Base-by-base conservation (phyloP, 2,113 vertebrate genomes). In the Oreochromis spilurus region DNA sequence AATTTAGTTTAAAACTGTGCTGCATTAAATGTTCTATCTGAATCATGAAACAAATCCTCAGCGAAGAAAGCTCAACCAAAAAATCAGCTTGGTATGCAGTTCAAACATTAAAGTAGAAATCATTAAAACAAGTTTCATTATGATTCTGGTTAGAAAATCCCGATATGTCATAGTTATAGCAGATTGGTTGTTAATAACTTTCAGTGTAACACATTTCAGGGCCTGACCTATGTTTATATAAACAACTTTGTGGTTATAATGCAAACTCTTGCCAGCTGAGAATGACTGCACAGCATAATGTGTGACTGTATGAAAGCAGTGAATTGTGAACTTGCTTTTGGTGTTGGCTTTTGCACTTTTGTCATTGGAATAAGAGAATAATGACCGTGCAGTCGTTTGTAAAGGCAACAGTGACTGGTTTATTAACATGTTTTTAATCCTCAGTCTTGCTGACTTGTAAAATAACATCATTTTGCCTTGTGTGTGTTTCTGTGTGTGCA, bases 401-500 rank as follows among this genome's bases (percentile, higher is more conserved):
- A 75, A 50, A 75, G 70, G 5, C 43, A 75, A 19, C 5, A 31
- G 45, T 12, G 1, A 77, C 17, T 77, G 72, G 19, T n/a, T n/a
- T 31, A 19, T 52, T 2, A 43, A 65, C n/a, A 43, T 29, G 10
- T 3, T 26, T 6, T 21, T 31, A 67, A 14, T 14, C 26, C 19
- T 36, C 19, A 52, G 14, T 45, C 31, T 24, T 1, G 17, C 8
- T 26, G 16, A 4, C 26, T 6, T 62, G 0, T 5, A 2, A n/a
- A 79, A 40, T 43, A 16, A 26, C 84, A 31, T 75, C 4, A 5
- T 19, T 75, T 48, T 48, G 24, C 40, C 24, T 31, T 45, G 2
- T 82, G 77, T 89, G 65, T 81, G 62, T 85, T 53, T 87, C 7
- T 79, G 72, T 90, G 57, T 88, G 75, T 85, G 79, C 92, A 99